Conservation (phyloP, 2,888 invertebrate genomes). For the Andrena haemorrhoa region DNA sequence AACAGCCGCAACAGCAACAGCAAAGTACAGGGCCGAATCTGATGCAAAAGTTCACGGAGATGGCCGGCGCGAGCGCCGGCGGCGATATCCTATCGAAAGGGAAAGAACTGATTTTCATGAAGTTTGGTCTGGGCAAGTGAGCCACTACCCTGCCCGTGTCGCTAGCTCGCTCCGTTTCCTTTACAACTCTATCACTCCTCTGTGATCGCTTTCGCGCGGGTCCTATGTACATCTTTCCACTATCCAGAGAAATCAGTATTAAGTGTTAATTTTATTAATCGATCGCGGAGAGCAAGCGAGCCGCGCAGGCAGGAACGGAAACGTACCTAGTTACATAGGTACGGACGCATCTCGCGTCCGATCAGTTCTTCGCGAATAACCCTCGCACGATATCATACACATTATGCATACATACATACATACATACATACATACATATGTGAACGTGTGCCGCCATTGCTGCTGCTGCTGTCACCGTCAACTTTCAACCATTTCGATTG, state of each 20-base stretch:
- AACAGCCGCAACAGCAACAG: constrained; percentile 84
- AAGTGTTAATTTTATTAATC: constrained; percentile 58
- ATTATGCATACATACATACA: no score
- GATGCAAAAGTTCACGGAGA: constrained; percentile 95
- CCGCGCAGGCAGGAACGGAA: constrained; percentile 37
- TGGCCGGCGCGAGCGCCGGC: constrained; percentile 92
- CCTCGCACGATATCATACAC: constrained; percentile 31
- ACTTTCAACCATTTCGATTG: constrained; percentile 13
- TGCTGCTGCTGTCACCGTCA: constrained; percentile 68
- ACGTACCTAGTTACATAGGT: neutral
- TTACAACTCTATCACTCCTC: constrained; percentile 12
- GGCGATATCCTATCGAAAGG: constrained; percentile 96
- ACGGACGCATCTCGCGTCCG: constrained; percentile 42
- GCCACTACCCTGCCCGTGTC: constrained; percentile 48
- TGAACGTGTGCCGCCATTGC: constrained; percentile 62
- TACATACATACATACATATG: neutral
- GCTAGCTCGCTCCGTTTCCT: constrained; percentile 44
- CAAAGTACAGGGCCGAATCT: constrained; percentile 89
- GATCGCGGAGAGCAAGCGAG: constrained; percentile 34
- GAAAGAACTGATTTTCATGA: constrained; percentile 97
- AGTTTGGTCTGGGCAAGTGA: constrained; percentile 92
- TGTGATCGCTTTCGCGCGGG: constrained; percentile 19
- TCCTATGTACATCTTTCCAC: constrained; percentile 9
- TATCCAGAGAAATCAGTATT: neutral
- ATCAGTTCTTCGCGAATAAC: constrained; percentile 46